Conservation (phyloP, 2,113 vertebrate genomes). For the Actenoides lindsayi region DNA sequence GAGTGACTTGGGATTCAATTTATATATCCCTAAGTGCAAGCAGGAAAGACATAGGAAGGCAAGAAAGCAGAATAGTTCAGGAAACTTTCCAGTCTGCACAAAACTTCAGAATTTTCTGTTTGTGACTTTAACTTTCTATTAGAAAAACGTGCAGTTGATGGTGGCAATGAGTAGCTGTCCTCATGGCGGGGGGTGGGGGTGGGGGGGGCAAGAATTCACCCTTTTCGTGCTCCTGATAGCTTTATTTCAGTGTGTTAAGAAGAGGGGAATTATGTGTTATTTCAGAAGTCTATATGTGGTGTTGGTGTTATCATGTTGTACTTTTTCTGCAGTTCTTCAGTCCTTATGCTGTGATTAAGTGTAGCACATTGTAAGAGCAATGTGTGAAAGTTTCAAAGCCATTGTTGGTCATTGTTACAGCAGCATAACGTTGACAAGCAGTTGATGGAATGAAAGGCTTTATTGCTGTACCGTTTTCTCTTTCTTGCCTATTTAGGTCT, state of each 20-base stretch:
- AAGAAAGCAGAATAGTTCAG: not conserved
- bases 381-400: constrained; percentile 38
- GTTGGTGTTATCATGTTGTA: not conserved
- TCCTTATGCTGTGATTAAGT: constrained; percentile 35
- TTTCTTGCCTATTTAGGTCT: constrained; percentile 1
- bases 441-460: constrained; percentile 51
- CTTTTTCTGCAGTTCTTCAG: not conserved
- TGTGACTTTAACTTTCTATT: not conserved
- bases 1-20: not conserved
- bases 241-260: not conserved
- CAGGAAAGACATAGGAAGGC: not conserved
- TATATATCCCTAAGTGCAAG: not conserved
- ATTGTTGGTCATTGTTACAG: constrained; percentile 55
- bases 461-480: constrained; percentile 3
- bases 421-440: constrained; percentile 41
- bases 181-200: not conserved
- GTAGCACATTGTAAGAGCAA: not conserved
- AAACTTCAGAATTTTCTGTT: not conserved
- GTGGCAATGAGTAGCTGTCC: not conserved
- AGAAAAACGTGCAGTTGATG: not conserved
- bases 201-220: not conserved
- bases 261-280: not conserved
- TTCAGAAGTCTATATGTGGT: not conserved
- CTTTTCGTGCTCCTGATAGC: not conserved
- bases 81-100: not conserved